Evolutionary conservation across 2,113 vertebrate genomes (phyloP).

Genomic region (Semnornis frantzii): DNA sequence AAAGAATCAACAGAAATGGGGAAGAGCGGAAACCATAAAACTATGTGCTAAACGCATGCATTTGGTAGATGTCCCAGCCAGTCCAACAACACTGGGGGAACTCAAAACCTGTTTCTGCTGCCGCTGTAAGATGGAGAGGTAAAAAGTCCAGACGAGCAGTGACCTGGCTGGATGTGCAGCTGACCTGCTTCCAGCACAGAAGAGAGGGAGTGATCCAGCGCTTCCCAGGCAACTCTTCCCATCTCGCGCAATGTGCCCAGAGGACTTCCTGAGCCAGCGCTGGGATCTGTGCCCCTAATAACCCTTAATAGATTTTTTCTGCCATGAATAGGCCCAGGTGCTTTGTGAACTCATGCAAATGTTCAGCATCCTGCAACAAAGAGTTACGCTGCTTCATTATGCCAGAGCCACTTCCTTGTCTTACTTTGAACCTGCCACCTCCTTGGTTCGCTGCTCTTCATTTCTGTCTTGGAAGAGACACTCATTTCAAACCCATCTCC

Average conservation of each 20-base stretch:
- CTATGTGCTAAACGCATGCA: neutral
- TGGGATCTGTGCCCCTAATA: slow-evolving; percentile 6
- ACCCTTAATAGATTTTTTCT: neutral
- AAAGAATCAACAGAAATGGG: neutral
- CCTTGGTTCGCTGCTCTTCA: neutral
- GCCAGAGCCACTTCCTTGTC: slow-evolving; percentile 2
- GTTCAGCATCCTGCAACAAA: neutral
- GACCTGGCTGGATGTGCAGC: neutral
- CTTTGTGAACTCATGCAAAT: slow-evolving; percentile 52
- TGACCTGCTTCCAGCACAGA: neutral
- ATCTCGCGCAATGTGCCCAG: neutral
- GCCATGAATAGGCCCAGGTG: neutral
- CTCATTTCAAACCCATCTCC: neutral
- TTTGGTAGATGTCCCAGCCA: neutral
- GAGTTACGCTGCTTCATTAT: slow-evolving; percentile 15
- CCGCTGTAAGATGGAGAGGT: neutral
- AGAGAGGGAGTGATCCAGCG: neutral
- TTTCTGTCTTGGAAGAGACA: neutral
- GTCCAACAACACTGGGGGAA: neutral
- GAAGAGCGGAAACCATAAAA: neutral
- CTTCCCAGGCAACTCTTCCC: neutral
- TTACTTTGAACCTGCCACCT: neutral
- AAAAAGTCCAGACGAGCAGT: neutral
- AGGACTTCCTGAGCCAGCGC: neutral
- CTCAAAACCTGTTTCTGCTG: neutral